phyloP scores from a whole-genome alignment of 2,888 invertebrate species.

The Amiota mariae region DNA sequence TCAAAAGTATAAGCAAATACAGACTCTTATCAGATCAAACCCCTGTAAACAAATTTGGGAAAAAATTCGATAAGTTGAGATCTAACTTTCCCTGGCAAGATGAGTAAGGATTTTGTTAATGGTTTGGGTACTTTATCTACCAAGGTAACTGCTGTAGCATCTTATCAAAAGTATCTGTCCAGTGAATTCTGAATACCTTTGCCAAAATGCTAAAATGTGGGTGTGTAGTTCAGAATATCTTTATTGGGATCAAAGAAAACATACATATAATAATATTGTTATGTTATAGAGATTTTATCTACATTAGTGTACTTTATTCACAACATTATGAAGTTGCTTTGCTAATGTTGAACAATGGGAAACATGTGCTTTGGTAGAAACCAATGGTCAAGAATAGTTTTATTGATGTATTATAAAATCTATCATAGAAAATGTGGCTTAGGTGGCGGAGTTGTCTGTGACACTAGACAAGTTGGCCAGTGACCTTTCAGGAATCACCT shows the following conservation, averaged over 20 bases:
- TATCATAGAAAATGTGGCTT: too few relatives aligned
- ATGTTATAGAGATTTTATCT: slow-evolving; percentile 83
- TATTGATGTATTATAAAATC: slow-evolving; percentile 77
- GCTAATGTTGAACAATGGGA: slow-evolving; percentile 85
- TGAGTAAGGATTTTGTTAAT: slow-evolving; percentile 87
- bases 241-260: not conserved
- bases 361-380: slow-evolving; percentile 93
- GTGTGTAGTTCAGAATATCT: slow-evolving; percentile 74
- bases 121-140: slow-evolving; percentile 80
- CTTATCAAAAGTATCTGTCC: slow-evolving; percentile 82
- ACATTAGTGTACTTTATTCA: slow-evolving; percentile 85
- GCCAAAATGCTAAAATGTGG: slow-evolving; percentile 84
- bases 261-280: not conserved
- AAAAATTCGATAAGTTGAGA: too few relatives aligned
- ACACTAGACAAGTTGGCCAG: slow-evolving; percentile 82
- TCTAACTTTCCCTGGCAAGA: slow-evolving; percentile 88
- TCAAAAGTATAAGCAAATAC: too few relatives aligned
- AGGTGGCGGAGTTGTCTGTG: too few relatives aligned
- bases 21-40: too few relatives aligned
- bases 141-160: slow-evolving; percentile 84
- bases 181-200: slow-evolving; percentile 83
- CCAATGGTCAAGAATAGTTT: slow-evolving; percentile 88
- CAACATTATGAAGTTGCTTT: slow-evolving; percentile 82
- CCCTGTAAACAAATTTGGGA: slow-evolving; percentile 79
- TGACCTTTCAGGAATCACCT: slow-evolving; percentile 83